Percentiles rank a stretch among this genome's conserved stretches.
Evolutionary conservation across 1,140 invertebrate species (phyloP).

Genomic region (Ridgeia piscesae): DNA sequence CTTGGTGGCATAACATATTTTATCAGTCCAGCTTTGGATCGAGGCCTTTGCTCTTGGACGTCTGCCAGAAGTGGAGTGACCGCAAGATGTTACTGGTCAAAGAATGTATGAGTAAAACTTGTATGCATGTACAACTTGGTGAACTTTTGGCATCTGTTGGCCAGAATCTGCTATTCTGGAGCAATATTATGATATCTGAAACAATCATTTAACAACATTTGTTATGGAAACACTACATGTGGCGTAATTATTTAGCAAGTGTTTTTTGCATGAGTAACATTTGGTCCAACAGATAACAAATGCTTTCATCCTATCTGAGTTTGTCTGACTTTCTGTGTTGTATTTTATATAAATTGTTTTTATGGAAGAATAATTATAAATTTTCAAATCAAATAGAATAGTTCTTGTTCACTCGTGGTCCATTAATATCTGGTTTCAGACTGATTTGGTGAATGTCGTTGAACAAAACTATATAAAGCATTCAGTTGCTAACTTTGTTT

Average conservation of each 20-base stretch:
- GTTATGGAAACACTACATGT: not conserved
- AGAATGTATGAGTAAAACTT: not conserved
- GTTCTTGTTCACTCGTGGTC: not conserved
- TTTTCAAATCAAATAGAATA: not conserved
- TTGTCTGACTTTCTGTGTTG: not conserved
- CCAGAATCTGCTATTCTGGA: not conserved
- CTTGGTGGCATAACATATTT: no score
- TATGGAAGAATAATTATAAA: not conserved
- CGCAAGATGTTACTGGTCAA: no score
- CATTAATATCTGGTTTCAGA: no score
- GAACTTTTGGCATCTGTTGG: not conserved
- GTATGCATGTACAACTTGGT: not conserved
- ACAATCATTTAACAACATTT: not conserved
- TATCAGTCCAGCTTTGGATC: no score
- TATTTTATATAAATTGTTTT: not conserved
- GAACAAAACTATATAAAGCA: no score
- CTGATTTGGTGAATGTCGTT: not conserved
- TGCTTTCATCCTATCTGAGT: not conserved
- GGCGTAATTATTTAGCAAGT: not conserved
- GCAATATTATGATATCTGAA: not conserved
- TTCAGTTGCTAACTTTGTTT: not conserved
- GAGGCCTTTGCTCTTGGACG: no score
- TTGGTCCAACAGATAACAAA: not conserved
- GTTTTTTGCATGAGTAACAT: not conserved
- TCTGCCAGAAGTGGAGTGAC: no score